phyloP scores from a whole-genome alignment of 1,140 invertebrate species.

The Neodiprion pinetum region DNA sequence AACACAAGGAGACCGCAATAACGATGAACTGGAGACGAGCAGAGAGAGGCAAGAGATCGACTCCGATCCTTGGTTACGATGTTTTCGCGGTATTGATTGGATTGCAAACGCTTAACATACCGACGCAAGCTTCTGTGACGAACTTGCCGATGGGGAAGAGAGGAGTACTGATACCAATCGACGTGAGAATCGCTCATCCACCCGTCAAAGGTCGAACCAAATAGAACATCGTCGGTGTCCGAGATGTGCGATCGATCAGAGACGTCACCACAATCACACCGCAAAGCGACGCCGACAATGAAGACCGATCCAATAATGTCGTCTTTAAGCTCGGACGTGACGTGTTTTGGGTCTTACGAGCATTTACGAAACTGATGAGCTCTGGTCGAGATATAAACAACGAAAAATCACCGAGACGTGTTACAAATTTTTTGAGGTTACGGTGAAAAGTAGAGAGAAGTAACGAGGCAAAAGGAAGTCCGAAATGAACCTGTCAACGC shows the following conservation, averaged over 20 bases:
- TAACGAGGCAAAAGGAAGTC: not conserved
- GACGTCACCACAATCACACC: conserved; percentile 58
- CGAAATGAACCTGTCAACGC: not conserved
- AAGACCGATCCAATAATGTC: conserved; percentile 61
- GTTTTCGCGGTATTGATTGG: conserved; percentile 67
- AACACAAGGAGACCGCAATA: not conserved
- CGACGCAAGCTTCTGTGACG: conserved; percentile 61
- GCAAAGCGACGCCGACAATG: conserved; percentile 59
- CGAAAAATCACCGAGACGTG: conserved; percentile 42
- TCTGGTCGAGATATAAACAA: conserved; percentile 57
- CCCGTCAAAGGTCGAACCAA: conserved; percentile 55
- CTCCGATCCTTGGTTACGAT: conserved; percentile 62
- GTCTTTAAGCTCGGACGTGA: conserved; percentile 36
- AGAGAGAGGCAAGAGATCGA: conserved; percentile 33
- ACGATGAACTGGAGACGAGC: conserved; percentile 17
- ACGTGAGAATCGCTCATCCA: conserved; percentile 61
- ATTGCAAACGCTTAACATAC: conserved; percentile 60
- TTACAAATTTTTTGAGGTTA: conserved; percentile 21
- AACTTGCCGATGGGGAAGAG: conserved; percentile 55
- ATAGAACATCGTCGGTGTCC: conserved; percentile 59
- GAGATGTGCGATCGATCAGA: conserved; percentile 60
- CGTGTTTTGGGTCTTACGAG: conserved; percentile 38
- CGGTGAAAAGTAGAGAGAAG: not conserved
- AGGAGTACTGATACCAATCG: conserved; percentile 30
- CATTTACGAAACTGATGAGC: conserved; percentile 55